Conservation (phyloP, 2,888 invertebrate species). For the Philereme vetulata region DNA sequence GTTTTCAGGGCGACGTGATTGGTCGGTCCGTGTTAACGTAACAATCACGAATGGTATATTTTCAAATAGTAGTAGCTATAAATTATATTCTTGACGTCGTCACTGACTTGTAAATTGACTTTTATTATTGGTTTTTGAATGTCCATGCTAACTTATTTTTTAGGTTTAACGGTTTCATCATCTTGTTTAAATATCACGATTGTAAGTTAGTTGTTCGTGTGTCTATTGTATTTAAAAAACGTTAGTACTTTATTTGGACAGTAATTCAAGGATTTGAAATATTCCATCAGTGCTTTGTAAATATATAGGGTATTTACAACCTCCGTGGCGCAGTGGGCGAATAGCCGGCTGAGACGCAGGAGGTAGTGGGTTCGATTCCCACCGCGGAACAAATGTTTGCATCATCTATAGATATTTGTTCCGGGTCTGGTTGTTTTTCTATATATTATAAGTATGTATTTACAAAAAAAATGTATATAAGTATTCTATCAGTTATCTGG, state of each 20-base stretch:
- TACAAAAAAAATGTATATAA: no score
- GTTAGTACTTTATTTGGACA: constrained; percentile 46
- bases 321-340: no score
- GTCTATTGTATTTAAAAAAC: constrained; percentile 50
- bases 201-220: constrained; percentile 50
- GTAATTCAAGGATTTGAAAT: constrained; percentile 45
- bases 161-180: constrained; percentile 79
- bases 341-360: no score
- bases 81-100: constrained; percentile 75
- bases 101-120: constrained; percentile 72
- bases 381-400: no score
- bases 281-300: constrained; percentile 25
- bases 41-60: constrained; percentile 75
- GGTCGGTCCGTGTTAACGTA: constrained; percentile 71
- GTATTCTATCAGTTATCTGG: no score
- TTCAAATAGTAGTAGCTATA: constrained; percentile 76
- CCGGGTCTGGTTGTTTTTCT: no score
- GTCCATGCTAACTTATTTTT: constrained; percentile 74
- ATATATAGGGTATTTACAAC: no score
- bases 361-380: no score
- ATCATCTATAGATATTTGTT: no score
- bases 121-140: constrained; percentile 77
- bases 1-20: constrained; percentile 68
- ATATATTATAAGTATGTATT: no score
- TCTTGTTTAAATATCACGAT: constrained; percentile 71